Conservation (phyloP, 1,140 invertebrate species). For the Gonioctena quinquepunctata region DNA sequence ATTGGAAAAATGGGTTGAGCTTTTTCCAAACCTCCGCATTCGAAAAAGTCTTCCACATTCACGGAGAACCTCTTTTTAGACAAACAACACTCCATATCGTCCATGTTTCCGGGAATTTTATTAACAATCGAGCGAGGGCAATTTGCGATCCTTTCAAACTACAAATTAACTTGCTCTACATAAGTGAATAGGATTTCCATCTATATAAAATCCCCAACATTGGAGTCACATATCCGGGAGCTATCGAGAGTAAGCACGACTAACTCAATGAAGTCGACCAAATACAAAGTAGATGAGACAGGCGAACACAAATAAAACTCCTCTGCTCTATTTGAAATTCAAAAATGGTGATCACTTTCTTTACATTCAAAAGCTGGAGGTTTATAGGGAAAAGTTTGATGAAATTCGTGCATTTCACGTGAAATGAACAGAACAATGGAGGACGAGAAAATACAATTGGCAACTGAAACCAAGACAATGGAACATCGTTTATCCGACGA, state of each 20-base stretch:
- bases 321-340: constrained; percentile 49
- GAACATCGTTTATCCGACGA: too few species aligned
- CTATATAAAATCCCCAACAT: constrained; percentile 1
- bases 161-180: constrained; percentile 5
- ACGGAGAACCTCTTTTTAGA: too few species aligned
- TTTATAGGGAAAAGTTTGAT: constrained; percentile 7
- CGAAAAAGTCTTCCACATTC: too few species aligned
- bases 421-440: not conserved
- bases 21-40: too few species aligned
- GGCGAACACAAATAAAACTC: constrained; percentile 48
- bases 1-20: too few species aligned
- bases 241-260: constrained; percentile 38
- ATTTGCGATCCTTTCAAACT: constrained; percentile 9
- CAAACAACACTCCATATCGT: not conserved
- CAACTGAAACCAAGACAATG: too few species aligned
- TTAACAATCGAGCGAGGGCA: not conserved
- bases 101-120: not conserved
- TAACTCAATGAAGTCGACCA: constrained; percentile 50
- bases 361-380: constrained; percentile 29
- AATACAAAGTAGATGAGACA: constrained; percentile 51
- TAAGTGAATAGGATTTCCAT: constrained; percentile 14
- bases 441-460: too few species aligned
- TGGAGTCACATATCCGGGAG: constrained; percentile 40
- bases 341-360: constrained; percentile 44
- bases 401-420: not conserved